Base-by-base conservation (phyloP, 2,888 invertebrate genomes). In the Drosophila robusta region DNA sequence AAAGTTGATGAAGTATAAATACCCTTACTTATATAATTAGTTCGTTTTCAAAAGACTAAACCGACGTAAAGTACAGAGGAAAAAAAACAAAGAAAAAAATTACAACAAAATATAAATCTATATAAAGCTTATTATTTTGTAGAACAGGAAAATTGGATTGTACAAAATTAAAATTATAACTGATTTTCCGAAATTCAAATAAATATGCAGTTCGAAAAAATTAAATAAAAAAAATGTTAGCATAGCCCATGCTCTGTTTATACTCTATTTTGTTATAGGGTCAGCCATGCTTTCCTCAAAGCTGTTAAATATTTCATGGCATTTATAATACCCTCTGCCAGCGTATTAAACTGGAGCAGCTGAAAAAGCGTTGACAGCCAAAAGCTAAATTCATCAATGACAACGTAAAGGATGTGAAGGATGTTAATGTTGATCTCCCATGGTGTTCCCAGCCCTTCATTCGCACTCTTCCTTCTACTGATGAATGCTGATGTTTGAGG, bases 371-470 rank as follows among this genome's bases (percentile, higher is more conserved):
- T 29, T 77, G 63, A 77, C 56, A 67, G 26, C 39, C 50, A 58
- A 68, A 65, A 47, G 61, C 54, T 61, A 61, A 78, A 80, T 80
- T 78, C 87, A 78, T 80, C 81, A 87, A 80, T 75, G 81, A 61
- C 84, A 84, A 57, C 44, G 52, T 18, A 52, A 64, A 44, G 39
- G 60, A 64, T 58, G 63, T 36, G 45, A 54, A 32, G 58, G 52
- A 68, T 45, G 46, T 62, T 55, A 46, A 44, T 56, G 65, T 45
- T 50, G 58, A 66, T 56, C 57, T 58, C 39, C 49, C 55, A 45
- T 50, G 50, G 54, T 12, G 41, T 51, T 22, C 2, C 18, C 45
- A 2, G 29, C 26, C 6, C 3, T 8, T 3, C 14, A 14, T 14
- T 32, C 8, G 4, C 1, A 4, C n/a, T 5, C 16, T 1, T 9